Conservation (phyloP, 2,888 invertebrate genomes). For the Scelioninae gen. 2 region DNA sequence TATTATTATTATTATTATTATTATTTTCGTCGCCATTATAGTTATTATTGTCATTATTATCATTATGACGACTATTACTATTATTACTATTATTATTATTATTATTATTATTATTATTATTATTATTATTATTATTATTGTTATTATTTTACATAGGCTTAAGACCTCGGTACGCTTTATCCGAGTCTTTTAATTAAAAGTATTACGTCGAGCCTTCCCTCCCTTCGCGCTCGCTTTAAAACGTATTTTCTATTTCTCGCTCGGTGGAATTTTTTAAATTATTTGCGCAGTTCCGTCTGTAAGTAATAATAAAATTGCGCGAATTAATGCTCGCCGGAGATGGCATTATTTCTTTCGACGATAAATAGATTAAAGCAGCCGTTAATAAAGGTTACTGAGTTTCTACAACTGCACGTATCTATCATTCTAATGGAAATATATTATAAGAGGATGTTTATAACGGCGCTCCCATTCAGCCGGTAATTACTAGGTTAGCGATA, state of each 20-base stretch:
- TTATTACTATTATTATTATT: slow-evolving; percentile 31
- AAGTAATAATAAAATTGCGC: slow-evolving; percentile 57
- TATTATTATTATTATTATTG: too few species aligned
- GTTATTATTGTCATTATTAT: too few species aligned
- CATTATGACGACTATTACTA: too few species aligned
- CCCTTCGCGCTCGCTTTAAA: slow-evolving; percentile 20
- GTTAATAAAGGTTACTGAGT: slow-evolving; percentile 60
- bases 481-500: slow-evolving; percentile 68
- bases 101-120: slow-evolving; percentile 45
- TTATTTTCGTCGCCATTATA: slow-evolving; percentile 12
- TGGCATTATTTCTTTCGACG: slow-evolving; percentile 58
- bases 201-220: slow-evolving; percentile 29
- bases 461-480: slow-evolving; percentile 62
- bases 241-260: slow-evolving; percentile 54
- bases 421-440: slow-evolving; percentile 60
- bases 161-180: slow-evolving; percentile 35
- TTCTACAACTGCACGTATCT: slow-evolving; percentile 58
- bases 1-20: slow-evolving; percentile 51
- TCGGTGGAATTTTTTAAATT: slow-evolving; percentile 51
- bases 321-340: slow-evolving; percentile 56
- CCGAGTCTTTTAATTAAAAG: slow-evolving; percentile 53
- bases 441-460: slow-evolving; percentile 58
- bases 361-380: slow-evolving; percentile 59
- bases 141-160: slow-evolving; percentile 39
- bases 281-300: slow-evolving; percentile 53